These are phyloP conservation scores for Synanceia verrucosa DNA, from an alignment of 2,797 vertebrate genomes.

Conservation along the genomic window DNA sequence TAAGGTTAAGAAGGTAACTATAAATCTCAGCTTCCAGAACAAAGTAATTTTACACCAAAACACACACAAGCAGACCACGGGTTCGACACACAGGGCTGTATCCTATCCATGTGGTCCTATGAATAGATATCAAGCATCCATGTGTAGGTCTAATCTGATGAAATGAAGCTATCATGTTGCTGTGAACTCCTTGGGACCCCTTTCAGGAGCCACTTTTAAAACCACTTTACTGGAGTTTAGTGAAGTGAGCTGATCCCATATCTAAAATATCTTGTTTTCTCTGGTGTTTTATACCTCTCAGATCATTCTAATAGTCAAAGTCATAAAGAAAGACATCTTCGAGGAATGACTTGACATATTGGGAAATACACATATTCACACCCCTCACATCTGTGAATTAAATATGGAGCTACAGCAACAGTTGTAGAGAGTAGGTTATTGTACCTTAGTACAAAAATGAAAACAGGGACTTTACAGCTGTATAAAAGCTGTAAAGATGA, in stretches of 20 bases:
- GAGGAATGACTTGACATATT: background rate
- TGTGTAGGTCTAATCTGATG: background rate
- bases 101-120: background rate
- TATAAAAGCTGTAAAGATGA: background rate
- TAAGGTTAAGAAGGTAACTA: conserved; percentile 29
- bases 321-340: background rate
- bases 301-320: background rate
- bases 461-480: too few relatives aligned
- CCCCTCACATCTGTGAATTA: background rate
- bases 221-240: background rate
- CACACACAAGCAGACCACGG: background rate
- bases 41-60: conserved; percentile 11
- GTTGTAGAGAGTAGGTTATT: background rate
- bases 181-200: background rate
- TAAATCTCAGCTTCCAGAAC: conserved; percentile 16
- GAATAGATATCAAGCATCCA: background rate
- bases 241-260: background rate
- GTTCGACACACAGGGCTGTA: background rate
- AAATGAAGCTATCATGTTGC: background rate
- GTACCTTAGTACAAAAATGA: background rate
- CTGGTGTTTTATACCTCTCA: background rate
- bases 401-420: background rate
- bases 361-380: background rate
- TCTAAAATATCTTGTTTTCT: background rate
- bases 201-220: background rate